Conservation (phyloP, 2,113 vertebrate genomes). For the Neolamprologus ventralis region DNA sequence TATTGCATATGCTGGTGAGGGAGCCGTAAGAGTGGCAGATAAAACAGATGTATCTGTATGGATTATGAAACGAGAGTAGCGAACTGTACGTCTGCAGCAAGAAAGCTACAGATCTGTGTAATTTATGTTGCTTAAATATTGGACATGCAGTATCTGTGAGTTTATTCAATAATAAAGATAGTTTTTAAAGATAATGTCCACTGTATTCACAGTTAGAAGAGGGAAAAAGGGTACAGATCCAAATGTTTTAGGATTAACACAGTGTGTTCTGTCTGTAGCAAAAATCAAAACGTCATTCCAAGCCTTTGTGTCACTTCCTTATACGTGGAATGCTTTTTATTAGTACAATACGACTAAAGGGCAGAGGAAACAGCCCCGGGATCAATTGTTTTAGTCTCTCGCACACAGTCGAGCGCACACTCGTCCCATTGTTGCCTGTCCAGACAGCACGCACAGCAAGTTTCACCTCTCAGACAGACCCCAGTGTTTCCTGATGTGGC, state of each 20-base stretch:
- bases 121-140: neutral
- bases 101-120: neutral
- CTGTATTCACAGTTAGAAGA: neutral
- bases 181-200: neutral
- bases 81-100: neutral
- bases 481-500: slow-evolving; percentile 9
- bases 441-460: neutral
- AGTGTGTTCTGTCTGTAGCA: neutral
- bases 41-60: neutral
- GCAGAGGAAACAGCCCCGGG: slow-evolving; percentile 36
- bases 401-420: slow-evolving; percentile 18
- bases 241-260: neutral
- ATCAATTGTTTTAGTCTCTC: slow-evolving; percentile 36
- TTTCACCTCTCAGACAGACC: slow-evolving; percentile 21
- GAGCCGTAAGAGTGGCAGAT: neutral
- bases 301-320: slow-evolving; percentile 32
- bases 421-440: slow-evolving; percentile 48
- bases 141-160: neutral
- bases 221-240: neutral
- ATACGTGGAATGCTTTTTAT: slow-evolving; percentile 4
- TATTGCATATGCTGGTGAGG: neutral
- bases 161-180: neutral
- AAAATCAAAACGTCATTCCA: neutral
- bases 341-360: slow-evolving; percentile 27
- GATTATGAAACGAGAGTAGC: neutral